phyloP scores from a whole-genome alignment of 1,140 invertebrate species.

The Babylonia areolata region DNA sequence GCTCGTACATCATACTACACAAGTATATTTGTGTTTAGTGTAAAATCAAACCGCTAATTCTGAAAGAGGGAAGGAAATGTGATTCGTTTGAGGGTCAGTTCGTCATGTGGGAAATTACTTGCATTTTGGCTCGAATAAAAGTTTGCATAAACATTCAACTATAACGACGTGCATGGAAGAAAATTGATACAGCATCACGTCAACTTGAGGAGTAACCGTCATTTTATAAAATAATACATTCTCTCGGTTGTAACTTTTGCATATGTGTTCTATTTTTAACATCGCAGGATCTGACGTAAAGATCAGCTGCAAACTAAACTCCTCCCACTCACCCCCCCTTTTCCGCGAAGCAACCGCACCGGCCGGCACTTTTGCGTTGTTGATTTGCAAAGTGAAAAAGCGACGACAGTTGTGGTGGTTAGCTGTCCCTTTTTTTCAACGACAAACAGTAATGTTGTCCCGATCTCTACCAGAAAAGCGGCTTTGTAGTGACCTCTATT shows the following conservation, averaged over 20 bases:
- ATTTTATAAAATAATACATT: too few relatives aligned
- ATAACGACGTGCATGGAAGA: too few relatives aligned
- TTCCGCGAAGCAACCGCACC: conserved; percentile 36
- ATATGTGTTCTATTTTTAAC: conserved; percentile 30
- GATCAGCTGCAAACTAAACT: conserved; percentile 33
- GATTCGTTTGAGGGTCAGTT: too few relatives aligned
- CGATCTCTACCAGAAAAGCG: not conserved
- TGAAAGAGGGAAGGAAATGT: not conserved
- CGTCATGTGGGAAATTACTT: too few relatives aligned
- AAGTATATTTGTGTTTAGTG: not conserved
- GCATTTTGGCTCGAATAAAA: too few relatives aligned
- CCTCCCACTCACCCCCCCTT: too few relatives aligned
- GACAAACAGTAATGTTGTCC: not conserved
- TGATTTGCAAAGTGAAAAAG: not conserved
- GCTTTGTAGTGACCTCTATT: not conserved
- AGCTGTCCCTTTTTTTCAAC: too few relatives aligned
- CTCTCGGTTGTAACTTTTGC: not conserved
- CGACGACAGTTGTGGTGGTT: not conserved
- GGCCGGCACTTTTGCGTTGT: not conserved
- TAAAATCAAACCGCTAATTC: not conserved
- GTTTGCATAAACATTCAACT: too few relatives aligned
- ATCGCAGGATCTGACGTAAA: conserved; percentile 34
- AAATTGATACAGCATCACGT: too few relatives aligned
- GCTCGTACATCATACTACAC: not conserved
- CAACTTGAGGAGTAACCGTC: too few relatives aligned